Base-by-base conservation (phyloP, 2,113 vertebrate species). In the Nymphicus hollandicus region DNA sequence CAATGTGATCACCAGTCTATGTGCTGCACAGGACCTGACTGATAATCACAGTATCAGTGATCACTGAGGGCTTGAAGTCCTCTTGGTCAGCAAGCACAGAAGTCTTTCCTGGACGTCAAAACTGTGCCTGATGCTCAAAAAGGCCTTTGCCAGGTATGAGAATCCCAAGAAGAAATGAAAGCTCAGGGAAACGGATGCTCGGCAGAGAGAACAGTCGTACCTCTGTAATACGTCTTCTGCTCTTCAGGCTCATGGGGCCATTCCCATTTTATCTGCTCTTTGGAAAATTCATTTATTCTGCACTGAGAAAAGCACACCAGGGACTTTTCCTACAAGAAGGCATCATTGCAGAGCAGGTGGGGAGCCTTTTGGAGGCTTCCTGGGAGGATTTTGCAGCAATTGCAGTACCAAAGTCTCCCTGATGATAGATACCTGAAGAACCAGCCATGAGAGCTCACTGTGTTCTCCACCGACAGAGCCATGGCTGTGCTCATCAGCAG, bases 381-480 rank as follows among this genome's bases (percentile, higher is more conserved):
- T 79, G 78, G 55, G 71, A 81, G 69, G 46, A 39, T 74, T 85
- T 77, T 52, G 29, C 16, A 88, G 65, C 43, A 91, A 37, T 4
- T 91, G 70, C 55, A 78, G 29, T 47, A 39, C 52, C 63, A 28
- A 60, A 50, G 27, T 56, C 79, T 73, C 43, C 70, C 66, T 85
- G 53, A 81, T 63, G 70, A 87, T 5, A 61, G 74, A 71, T 14
- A 64, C 9, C 49, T 72, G 74, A 82, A 77, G 81, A 83, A 79
- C 58, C 33, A 80, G 50, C 49, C 56, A 41, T 0, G 22, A 81
- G 72, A 91, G 35, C 28, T 43, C 0, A 0, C 37, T 0, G 0
- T 53, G 28, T 37, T 86, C 49, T 85, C 63, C 85, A 65, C 37
- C 69, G n/a, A 14, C 52, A 47, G 47, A 33, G 1, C 76, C 71